phyloP scores from a whole-genome alignment of 2,888 invertebrate genomes.

The Pheosia gnoma region DNA sequence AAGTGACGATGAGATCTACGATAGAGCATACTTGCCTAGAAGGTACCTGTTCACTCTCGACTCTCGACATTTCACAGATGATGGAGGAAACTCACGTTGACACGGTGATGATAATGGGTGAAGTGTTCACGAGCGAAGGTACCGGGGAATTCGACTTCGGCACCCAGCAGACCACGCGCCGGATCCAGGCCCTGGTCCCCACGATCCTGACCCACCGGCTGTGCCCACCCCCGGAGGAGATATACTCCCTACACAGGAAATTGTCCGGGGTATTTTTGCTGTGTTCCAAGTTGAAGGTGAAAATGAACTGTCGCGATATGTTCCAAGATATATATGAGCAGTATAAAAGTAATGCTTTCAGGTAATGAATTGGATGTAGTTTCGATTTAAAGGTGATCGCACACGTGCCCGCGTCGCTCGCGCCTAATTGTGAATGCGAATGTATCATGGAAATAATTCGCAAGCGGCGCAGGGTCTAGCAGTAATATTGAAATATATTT shows the following conservation, averaged over 20 bases:
- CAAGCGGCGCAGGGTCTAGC: no score
- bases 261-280: slow-evolving; percentile 97
- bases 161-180: slow-evolving; percentile 89
- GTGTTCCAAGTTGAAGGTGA: slow-evolving; percentile 93
- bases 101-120: slow-evolving; percentile 98
- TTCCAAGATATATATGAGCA: slow-evolving; percentile 91
- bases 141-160: slow-evolving; percentile 95
- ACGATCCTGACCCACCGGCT: slow-evolving; percentile 97
- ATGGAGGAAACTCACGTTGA: slow-evolving; percentile 99
- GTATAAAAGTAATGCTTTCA: slow-evolving; percentile 74
- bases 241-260: slow-evolving; percentile 98
- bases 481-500: no score
- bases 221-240: slow-evolving; percentile 99
- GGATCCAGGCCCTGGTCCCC: slow-evolving; percentile 94
- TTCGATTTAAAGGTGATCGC: not conserved
- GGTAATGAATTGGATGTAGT: slow-evolving; percentile 21
- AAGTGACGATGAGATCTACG: no score
- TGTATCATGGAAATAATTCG: no score
- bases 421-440: no score
- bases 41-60: no score
- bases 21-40: no score
- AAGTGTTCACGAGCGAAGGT: slow-evolving; percentile 91
- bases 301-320: slow-evolving; percentile 92
- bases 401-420: no score
- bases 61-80: slow-evolving; percentile 63